Evolutionary conservation across 2,888 invertebrate genomes (phyloP), one percentile per base, ranked within the genome.

Genomic region (Malacosoma neustria): DNA sequence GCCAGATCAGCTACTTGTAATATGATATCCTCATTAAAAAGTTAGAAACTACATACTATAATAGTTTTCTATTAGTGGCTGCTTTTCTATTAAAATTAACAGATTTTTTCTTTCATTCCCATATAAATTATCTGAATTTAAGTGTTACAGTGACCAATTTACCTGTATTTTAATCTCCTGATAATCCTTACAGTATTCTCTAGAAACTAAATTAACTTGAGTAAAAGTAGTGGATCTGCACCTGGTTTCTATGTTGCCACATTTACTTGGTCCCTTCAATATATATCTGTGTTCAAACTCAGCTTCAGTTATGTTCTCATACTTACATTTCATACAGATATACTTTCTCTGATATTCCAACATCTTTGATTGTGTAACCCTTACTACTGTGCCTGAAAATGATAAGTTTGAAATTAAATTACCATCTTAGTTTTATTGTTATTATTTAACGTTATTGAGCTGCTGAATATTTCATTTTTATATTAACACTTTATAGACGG

Each of bases 111-210:
- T n/a, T n/a, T n/a, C n/a, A n/a, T n/a, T n/a, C n/a, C n/a, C n/a
- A n/a, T n/a, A n/a, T n/a, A n/a, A n/a, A n/a, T n/a, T n/a, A n/a
- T n/a, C n/a, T n/a, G n/a, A n/a, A n/a, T n/a, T n/a, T n/a, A n/a
- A n/a, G n/a, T n/a, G n/a, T n/a, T n/a, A n/a, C n/a, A n/a, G n/a
- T n/a, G n/a, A n/a, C n/a, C n/a, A 11, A 34, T 31, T 35, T 71
- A 90, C 92, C 79, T 93, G 93, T 58, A 97, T 88, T 80, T 94
- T 95, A 9, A 95, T 90, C 84, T 95, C 94, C 71, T 95, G 95
- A 72, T 93, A 94, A 81, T 95, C 94, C 54, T 89, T 92, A 62
- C 89, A 95, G 59, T 91, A 87, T 44, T 89, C 87, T 43, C 89
- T 82, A 33, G 90, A 88, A 29, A 90, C 74, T 36, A 87, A 66